Evolutionary conservation across 2,888 invertebrate genomes (phyloP), one percentile per base, ranked within the genome.

Genomic region (Coleophora flavipennella): DNA sequence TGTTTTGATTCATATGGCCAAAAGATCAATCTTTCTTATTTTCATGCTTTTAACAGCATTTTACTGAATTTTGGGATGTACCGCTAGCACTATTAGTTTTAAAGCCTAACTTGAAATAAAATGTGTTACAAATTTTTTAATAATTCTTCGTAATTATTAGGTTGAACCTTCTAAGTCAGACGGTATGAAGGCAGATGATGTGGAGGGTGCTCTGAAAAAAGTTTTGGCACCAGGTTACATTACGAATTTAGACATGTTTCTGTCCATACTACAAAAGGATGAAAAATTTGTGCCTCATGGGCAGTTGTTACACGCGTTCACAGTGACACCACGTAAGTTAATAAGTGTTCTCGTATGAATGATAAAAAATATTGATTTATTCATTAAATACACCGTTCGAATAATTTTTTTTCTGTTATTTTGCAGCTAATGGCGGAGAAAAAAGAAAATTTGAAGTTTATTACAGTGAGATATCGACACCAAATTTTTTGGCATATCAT

Each of bases 401-500:
- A 27, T 10, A 9, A 9, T 27, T 7, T 10, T 29, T 29, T 38
- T 12, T 31, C 33, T 31, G 45, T 13, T 13, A 39, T 35, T 26
- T 33, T n/a, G 20, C 20, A 77, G 80, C 55, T 54, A 70, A 79
- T 39, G 68, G 71, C 37, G 62, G 67, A n/a, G 66, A 69, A 1
- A 70, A 81, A 41, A 71, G 87, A 1, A 68, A 71, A 25, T 97
- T 92, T 77, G 94, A 95, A 77, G 88, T 97, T n/a, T 96, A 93
- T 62, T 87, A 88, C 53, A 90, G 91, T 56, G 90, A 92, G 57
- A 88, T 89, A 49, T 87, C 88, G 10, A 87, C 88, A 37, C 88
- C 90, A 1, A 90, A 91, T 0, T 97, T 97, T 67, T 67, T 89
- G 20, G 86, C 88, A 3, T 97, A 91, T 67, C 95, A 97, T 67